Percentiles rank a stretch among this genome's conserved stretches.
phyloP scores from a whole-genome alignment of 2,113 vertebrate genomes.

The Corythornis madagascariensis region DNA sequence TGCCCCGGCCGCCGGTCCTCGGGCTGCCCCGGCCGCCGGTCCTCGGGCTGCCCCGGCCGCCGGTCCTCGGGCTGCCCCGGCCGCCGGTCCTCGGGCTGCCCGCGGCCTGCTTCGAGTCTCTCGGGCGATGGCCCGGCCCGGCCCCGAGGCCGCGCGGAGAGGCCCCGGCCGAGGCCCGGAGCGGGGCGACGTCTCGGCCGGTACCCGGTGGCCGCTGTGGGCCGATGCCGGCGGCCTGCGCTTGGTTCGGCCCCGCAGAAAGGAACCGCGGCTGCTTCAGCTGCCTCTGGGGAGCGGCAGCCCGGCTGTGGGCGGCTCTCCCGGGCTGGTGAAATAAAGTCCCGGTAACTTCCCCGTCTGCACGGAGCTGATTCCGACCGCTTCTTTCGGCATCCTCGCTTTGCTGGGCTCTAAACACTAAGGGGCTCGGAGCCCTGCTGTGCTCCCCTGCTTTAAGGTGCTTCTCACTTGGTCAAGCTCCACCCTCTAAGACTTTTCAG shows the following conservation, averaged over 20 bases:
- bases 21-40: no score
- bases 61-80: no score
- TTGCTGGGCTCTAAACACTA: background rate
- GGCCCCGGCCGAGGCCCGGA: background rate
- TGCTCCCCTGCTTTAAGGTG: background rate
- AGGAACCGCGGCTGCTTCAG: background rate
- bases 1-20: no score
- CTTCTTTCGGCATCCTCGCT: background rate
- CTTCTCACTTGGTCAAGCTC: background rate
- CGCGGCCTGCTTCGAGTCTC: background rate
- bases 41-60: no score
- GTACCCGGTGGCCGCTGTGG: no score
- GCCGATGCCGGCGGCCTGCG: no score
- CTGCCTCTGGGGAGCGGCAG: background rate
- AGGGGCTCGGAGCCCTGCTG: rapidly evolving
- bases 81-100: background rate
- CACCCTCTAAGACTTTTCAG: background rate
- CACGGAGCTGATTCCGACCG: rapidly evolving
- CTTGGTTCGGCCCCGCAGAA: background rate
- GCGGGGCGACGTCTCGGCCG: no score
- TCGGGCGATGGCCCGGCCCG: no score
- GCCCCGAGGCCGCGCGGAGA: background rate
- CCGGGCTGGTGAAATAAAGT: background rate
- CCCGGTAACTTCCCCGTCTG: background rate
- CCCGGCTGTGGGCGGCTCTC: background rate